Evolutionary conservation across 2,113 vertebrate genomes (phyloP).

Genomic region (Ranitomeya variabilis): DNA sequence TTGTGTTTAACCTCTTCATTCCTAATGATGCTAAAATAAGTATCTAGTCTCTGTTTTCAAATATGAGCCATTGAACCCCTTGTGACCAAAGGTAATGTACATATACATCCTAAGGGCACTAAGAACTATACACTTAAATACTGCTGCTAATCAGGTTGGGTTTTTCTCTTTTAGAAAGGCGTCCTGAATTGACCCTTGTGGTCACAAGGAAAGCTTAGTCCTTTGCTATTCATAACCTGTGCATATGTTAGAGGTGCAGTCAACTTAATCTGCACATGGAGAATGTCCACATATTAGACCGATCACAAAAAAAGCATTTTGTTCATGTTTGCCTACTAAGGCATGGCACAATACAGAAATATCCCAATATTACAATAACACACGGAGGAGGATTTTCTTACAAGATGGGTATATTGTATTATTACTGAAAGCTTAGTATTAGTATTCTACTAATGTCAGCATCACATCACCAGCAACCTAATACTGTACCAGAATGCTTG

Average conservation of each 20-base stretch:
- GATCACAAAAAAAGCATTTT: background rate
- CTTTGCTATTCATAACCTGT: background rate
- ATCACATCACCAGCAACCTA: slow-evolving; percentile 26
- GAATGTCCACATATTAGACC: background rate
- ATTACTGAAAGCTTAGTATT: background rate
- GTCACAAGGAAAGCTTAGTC: background rate
- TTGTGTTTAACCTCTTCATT: slow-evolving; percentile 26
- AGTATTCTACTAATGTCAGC: slow-evolving; percentile 20
- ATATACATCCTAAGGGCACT: background rate
- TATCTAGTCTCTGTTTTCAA: background rate
- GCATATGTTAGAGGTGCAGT: background rate
- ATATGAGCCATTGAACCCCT: too few species aligned
- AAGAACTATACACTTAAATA: background rate
- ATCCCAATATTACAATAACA: background rate
- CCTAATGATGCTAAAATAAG: background rate
- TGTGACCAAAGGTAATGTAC: background rate
- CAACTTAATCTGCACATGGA: background rate
- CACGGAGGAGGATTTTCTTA: background rate
- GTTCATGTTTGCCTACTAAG: background rate
- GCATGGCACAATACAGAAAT: background rate
- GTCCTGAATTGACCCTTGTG: background rate
- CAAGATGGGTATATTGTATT: background rate
- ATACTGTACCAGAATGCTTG: slow-evolving; percentile 30
- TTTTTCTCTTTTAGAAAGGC: background rate
- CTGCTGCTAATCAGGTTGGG: background rate